Percentiles rank a stretch among this genome's conserved stretches.
Evolutionary conservation across 2,113 vertebrate genomes (phyloP).

Genomic region (Channa argus): DNA sequence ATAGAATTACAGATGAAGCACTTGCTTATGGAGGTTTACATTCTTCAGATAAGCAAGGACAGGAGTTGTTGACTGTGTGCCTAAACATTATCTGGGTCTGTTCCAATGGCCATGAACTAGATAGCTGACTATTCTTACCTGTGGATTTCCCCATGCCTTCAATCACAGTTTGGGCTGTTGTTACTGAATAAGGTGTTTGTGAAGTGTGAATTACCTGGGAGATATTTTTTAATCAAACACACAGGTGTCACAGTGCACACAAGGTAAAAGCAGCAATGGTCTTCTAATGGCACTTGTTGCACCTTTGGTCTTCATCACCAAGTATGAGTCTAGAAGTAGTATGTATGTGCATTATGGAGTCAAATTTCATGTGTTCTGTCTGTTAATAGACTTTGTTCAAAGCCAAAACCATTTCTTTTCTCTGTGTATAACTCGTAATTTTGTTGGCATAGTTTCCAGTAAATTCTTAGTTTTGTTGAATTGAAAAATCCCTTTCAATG

Average conservation of each 20-base stretch:
- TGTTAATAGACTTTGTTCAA: not conserved
- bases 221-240: constrained; percentile 5
- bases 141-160: constrained; percentile 73
- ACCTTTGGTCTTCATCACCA: not conserved
- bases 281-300: constrained; percentile 5
- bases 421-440: not conserved
- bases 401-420: constrained; percentile 15
- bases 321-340: not conserved
- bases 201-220: constrained; percentile 12
- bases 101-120: constrained; percentile 66
- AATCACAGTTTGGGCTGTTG: constrained; percentile 54
- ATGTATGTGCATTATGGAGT: constrained; percentile 9
- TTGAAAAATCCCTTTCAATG: too few species aligned
- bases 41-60: constrained; percentile 78
- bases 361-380: constrained; percentile 2
- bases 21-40: constrained; percentile 76
- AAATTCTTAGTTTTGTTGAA: too few species aligned
- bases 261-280: constrained; percentile 33
- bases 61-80: constrained; percentile 74
- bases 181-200: constrained; percentile 63
- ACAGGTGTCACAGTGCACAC: constrained; percentile 15
- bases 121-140: constrained; percentile 59
- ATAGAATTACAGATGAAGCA: constrained; percentile 77
- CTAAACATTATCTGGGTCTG: constrained; percentile 69
- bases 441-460: not conserved